Conservation (phyloP, 2,888 invertebrate genomes). For the Tenthredo amoena region DNA sequence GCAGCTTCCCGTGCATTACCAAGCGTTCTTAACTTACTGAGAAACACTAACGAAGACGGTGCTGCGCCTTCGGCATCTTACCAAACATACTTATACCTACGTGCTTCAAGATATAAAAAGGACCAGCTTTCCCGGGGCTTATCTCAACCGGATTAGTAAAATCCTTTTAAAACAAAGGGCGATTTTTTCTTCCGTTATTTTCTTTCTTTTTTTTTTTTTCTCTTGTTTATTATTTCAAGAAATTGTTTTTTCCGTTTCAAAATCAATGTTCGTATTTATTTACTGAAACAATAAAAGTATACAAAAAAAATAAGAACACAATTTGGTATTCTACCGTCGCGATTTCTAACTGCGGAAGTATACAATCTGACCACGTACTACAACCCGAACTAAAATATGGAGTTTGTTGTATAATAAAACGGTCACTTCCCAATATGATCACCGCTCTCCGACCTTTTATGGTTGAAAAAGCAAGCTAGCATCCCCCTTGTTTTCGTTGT, state of each 20-base stretch:
- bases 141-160: neutral
- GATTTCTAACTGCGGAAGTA: neutral
- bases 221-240: neutral
- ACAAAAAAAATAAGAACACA: neutral
- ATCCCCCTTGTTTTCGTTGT: neutral
- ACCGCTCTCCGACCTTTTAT: neutral
- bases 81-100: constrained; percentile 30
- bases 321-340: neutral
- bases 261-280: neutral
- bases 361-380: constrained; percentile 9
- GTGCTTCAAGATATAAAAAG: constrained; percentile 29
- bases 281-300: neutral
- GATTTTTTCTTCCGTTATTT: neutral
- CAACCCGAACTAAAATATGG: neutral
- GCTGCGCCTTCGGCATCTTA: constrained; percentile 23
- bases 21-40: constrained; percentile 12
- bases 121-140: neutral
- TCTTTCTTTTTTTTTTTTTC: too few species aligned
- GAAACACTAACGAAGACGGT: constrained; percentile 43
- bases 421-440: neutral
- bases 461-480: neutral
- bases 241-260: neutral
- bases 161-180: neutral
- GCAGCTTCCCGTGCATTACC: constrained; percentile 44
- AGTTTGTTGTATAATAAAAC: constrained; percentile 21